These are phyloP conservation scores for Glaucidium brasilianum DNA, from an alignment of 2,113 vertebrate genomes.

Conservation along the genomic window DNA sequence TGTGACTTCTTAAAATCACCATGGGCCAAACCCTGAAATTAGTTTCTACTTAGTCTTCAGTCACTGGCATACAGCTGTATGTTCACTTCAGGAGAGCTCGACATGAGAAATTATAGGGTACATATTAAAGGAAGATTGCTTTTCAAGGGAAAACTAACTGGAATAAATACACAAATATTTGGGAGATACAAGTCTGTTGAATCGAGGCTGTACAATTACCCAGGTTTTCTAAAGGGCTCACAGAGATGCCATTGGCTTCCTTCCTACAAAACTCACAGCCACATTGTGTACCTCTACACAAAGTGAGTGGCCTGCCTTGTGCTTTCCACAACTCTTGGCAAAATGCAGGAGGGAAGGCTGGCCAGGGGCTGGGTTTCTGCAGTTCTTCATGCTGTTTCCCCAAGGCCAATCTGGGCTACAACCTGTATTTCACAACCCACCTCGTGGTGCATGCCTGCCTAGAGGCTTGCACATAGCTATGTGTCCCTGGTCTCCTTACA, in stretches of 20 bases:
- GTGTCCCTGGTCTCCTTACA: neutral
- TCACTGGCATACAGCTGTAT: neutral
- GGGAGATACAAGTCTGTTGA: neutral
- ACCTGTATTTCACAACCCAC: neutral
- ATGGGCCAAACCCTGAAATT: constrained; percentile 18
- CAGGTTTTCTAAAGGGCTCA: neutral
- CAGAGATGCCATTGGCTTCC: neutral
- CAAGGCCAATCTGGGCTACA: neutral
- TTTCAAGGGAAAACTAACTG: neutral
- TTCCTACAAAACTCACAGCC: neutral
- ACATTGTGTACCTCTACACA: neutral
- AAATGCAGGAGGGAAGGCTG: neutral
- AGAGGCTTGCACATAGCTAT: accelerated
- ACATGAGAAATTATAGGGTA: neutral
- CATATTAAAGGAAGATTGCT: neutral
- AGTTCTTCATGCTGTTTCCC: neutral
- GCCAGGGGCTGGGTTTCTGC: neutral
- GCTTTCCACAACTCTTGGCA: neutral
- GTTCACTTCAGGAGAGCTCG: neutral
- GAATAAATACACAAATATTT: neutral
- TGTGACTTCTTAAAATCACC: constrained; percentile 20
- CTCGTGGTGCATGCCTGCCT: neutral
- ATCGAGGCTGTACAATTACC: neutral
- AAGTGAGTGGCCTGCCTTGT: neutral
- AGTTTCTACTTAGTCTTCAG: neutral